These are phyloP conservation scores for Crocallis elinguaria DNA, from an alignment of 2,888 invertebrate species.

Conservation along the genomic window DNA sequence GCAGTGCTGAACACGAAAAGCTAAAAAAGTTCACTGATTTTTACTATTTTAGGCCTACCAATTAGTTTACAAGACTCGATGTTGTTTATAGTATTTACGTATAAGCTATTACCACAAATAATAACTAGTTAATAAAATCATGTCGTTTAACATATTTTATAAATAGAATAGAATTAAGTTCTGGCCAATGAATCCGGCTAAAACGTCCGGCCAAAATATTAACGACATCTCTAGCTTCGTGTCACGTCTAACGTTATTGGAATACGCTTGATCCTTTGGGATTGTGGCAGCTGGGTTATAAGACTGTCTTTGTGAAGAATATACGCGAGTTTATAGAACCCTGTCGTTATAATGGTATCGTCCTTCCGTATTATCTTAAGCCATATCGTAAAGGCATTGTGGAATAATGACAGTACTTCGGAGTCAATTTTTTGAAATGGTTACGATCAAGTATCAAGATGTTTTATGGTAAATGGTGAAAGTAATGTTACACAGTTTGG, in stretches of 20 bases:
- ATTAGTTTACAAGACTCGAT: too few species aligned
- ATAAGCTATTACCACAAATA: too few species aligned
- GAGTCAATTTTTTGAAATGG: background rate
- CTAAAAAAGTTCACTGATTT: too few species aligned
- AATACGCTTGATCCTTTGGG: conserved; percentile 23
- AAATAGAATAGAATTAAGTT: too few species aligned
- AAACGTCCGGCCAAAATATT: background rate
- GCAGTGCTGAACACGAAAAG: too few species aligned
- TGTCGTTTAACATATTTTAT: too few species aligned
- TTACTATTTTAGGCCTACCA: too few species aligned
- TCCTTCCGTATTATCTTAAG: conserved; percentile 13
- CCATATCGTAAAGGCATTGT: conserved; percentile 3
- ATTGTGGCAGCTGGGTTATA: conserved; percentile 15
- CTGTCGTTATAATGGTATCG: conserved; percentile 9
- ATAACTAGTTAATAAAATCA: too few species aligned
- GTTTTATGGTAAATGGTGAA: background rate
- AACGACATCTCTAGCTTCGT: background rate
- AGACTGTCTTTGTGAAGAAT: conserved; percentile 21
- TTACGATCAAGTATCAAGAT: background rate
- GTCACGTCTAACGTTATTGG: conserved; percentile 13
- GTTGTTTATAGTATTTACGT: too few species aligned
- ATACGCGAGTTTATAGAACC: conserved; percentile 18
- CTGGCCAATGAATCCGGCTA: background rate
- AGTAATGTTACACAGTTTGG: too few species aligned
- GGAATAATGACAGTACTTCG: background rate